Evolutionary conservation across 2,113 vertebrate species (phyloP).

Genomic region (Dromaius novaehollandiae): DNA sequence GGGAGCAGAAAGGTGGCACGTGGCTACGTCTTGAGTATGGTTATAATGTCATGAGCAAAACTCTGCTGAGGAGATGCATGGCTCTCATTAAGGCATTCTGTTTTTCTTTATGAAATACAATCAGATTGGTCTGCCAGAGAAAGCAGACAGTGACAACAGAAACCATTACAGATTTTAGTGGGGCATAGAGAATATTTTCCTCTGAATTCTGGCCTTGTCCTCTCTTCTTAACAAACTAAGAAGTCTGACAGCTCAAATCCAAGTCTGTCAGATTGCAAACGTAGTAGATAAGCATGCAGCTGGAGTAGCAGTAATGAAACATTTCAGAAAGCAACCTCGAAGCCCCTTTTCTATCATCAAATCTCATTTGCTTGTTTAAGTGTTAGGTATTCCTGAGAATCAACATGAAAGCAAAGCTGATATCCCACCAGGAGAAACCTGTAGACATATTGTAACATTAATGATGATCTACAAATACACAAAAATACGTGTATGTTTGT

Average conservation of each 20-base stretch:
- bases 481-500: background rate
- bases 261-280: background rate
- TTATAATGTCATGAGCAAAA: background rate
- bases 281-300: background rate
- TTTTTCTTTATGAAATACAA: background rate
- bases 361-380: background rate
- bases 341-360: background rate
- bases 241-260: background rate
- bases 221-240: background rate
- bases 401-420: background rate
- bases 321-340: background rate
- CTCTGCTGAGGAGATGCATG: background rate
- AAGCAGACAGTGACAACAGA: background rate
- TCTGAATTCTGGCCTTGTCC: background rate
- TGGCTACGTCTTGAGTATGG: background rate
- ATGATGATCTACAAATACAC: background rate
- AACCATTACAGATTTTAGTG: background rate
- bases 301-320: background rate
- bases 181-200: background rate
- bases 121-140: background rate
- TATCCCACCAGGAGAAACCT: background rate
- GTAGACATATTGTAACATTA: background rate
- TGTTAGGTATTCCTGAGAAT: background rate
- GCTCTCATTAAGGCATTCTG: background rate
- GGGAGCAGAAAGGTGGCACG: background rate